Evolutionary conservation across 2,888 invertebrate genomes (phyloP), one percentile per base, ranked within the genome.

Genomic region (Spodoptera picta): DNA sequence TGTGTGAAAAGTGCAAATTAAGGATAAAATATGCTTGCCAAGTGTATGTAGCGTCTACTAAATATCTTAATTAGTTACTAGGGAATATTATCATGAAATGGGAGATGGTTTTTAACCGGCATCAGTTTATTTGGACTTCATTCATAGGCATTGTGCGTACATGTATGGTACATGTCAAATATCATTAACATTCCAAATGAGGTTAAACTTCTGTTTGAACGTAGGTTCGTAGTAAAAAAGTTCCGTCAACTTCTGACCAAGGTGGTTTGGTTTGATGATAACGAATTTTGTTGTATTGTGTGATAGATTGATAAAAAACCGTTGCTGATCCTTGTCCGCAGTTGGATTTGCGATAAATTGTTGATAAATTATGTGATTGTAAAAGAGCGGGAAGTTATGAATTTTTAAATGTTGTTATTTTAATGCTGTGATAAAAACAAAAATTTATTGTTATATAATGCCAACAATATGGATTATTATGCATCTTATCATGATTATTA

Each of bases 71-170:
- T 5, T 14, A 23, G 43, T 44, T 36, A 44, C 1, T 24, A 36
- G 9, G 36, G 31, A 11, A 36, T 46, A 31, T 3, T 24, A 41
- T 11, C 48, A 0, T 54, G 41, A n/a, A 24, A 12, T 9, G 36
- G 4, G 44, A 59, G 47, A 59, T 19, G 19, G 44, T 0, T 61
- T 58, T 44, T 23, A 57, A 4, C n/a, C 9, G 48, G 48, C 46
- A 19, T 43, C 27, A 54, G 60, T 45, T 51, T 62, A 36, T 36
- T 36, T 36, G 9, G 36, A 36, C 36, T 36, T 65, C 75, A 68
- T 74, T 74, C 68, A 51, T 63, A 41, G 10, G 50, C 59, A 51
- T 62, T 69, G 56, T 62, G 65, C 58, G 61, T 69, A 65, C 45
- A 14, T 14, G 14, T 14, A 14, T 14, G 14, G 44, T 31, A 61